A percentile compares a stretch with the other conserved stretches of the same genome.
These are phyloP conservation scores for Sebastes umbrosus DNA, from an alignment of 2,797 vertebrate species.

Conservation along the genomic window DNA sequence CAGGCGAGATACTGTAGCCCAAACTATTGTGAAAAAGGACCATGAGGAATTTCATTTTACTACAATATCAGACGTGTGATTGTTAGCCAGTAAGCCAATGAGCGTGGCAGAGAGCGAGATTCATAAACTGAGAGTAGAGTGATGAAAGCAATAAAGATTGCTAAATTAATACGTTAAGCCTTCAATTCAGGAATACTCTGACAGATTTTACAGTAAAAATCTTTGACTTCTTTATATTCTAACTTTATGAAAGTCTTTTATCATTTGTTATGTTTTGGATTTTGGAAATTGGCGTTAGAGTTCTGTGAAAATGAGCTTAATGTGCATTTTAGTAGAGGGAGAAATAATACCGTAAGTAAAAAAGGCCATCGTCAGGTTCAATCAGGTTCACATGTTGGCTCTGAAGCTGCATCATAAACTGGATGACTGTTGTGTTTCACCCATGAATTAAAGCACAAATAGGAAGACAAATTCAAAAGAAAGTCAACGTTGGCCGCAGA, in stretches of 20 bases:
- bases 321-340: neutral
- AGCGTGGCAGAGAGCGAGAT: constrained; percentile 31
- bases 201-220: constrained; percentile 27
- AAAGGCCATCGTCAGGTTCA: constrained; percentile 36
- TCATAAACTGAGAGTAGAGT: constrained; percentile 46
- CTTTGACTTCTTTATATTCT: constrained; percentile 33
- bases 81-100: constrained; percentile 50
- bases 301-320: constrained; percentile 38
- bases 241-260: constrained; percentile 41
- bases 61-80: constrained; percentile 52
- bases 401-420: constrained; percentile 30
- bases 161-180: constrained; percentile 32
- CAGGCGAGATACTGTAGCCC: constrained; percentile 27
- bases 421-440: constrained; percentile 45
- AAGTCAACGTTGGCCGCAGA: constrained; percentile 33
- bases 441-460: constrained; percentile 58
- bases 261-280: constrained; percentile 33
- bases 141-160: constrained; percentile 54
- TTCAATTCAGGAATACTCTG: constrained; percentile 14
- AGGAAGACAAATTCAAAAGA: constrained; percentile 59
- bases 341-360: neutral
- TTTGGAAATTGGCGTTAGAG: constrained; percentile 2
- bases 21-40: constrained; percentile 30
- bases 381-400: constrained; percentile 39
- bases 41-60: constrained; percentile 37